Evolutionary conservation across 2,113 vertebrate genomes (phyloP), one percentile per base, ranked within the genome.

Genomic region (Sclerurus mexicanus): DNA sequence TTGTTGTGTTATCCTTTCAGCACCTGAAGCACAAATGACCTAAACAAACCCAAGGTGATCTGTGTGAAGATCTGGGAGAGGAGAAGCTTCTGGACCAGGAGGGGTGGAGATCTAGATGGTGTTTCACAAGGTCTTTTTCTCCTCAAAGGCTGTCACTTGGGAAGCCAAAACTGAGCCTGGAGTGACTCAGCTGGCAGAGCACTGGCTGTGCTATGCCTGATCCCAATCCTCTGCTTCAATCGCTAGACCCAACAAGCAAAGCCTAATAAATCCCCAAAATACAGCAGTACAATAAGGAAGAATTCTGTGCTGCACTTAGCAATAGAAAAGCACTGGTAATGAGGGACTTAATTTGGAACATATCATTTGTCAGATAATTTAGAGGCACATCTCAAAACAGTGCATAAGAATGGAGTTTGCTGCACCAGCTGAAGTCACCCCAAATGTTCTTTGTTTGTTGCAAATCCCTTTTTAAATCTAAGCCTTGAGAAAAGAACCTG

Each of bases 391-490:
- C 90, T 96, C 92, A 68, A 94, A 93, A 88, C 92, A 75, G 52
- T 64, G 76, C 56, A 30, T 44, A 84, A 88, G 88, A 95, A 90
- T 86, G 64, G 83, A 89, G 79, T 56, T 95, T 95, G 76, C 88
- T 94, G 92, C 79, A 94, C 69, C 92, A 95, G 96, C 86, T 97
- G 89, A 96, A 95, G 92, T 96, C 86, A 86, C 90, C 95, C 93
- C 86, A 87, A 96, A 89, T 69, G 80, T 82, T 89, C 56, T 27
- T 84, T 83, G 88, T 95, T 96, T 95, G 88, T 72, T 86, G 73
- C 31, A 90, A 93, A 92, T 68, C 84, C 40, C 62, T 62, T 92
- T 96, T 89, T 23, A 87, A 92, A 96, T 75, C 76, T 60, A 79
- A 93, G 92, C 64, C 62, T 78, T 89, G 83, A 62, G 64, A 87